Evolutionary conservation across 2,888 invertebrate genomes (phyloP), one percentile per base, ranked within the genome.

Genomic region (Drosophila rubida): DNA sequence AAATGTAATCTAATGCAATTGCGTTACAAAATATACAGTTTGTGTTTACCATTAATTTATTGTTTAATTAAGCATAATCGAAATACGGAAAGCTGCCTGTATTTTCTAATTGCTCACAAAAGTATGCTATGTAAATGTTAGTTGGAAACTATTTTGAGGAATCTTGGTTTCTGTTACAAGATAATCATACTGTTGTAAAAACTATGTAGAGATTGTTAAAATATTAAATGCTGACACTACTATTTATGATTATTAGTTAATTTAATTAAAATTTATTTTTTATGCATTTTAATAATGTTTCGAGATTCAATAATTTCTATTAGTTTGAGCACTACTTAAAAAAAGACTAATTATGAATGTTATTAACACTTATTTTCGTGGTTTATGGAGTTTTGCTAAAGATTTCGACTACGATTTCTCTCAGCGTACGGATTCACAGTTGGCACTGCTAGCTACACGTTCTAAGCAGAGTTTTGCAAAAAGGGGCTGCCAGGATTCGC

Each of bases 381-480:
- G 8, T 22, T 39, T 16, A 16, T 39, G 11, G n/a, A n/a, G 39
- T 32, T n/a, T 11, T 7, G n/a, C n/a, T 22, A 23, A 42, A n/a
- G 3, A 19, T 41, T 19, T 41, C 16, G 39, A 9, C 9, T 9
- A 1, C 3, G 35, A 49, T 64, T 70, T 70, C 41, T 54, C 22
- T 44, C 54, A 70, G 70, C 30, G 66, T 65, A 7, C 16, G 8
- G 16, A 50, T 8, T 4, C 14, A 23, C 25, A 54, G 22, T 48
- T 23, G n/a, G 13, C 22, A 13, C 14, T 8, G 37, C 11, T 11
- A 23, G 57, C 13, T 22, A 23, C 22, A 54, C 22, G 65, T 59
- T 46, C 37, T 22, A 32, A 32, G 57, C 49, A 50, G 44, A 39
- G 50, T 25, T 16, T 39, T 42, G 37, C 9, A 65, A 51, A 51